Evolutionary conservation across 1,140 invertebrate genomes (phyloP).

Genomic region (Radopholus similis): DNA sequence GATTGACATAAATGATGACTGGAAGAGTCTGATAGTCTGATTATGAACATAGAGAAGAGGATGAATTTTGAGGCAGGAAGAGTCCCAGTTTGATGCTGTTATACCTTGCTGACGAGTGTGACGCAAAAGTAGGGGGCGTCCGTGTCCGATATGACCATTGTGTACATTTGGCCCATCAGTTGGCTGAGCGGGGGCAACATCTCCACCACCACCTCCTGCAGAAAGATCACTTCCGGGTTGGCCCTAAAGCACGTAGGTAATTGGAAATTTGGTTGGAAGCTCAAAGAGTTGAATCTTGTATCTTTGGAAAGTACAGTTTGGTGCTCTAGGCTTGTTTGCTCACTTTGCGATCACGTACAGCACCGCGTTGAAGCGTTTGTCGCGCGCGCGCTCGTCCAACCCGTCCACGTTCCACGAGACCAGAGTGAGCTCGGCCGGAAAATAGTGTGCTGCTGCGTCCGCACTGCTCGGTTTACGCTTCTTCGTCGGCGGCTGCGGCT

Average conservation of each 20-base stretch:
- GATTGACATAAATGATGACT: too few relatives aligned
- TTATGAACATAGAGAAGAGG: too few relatives aligned
- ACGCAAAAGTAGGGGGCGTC: constrained; percentile 42
- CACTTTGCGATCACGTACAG: too few relatives aligned
- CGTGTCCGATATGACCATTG: constrained; percentile 34
- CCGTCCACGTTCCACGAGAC: constrained; percentile 70
- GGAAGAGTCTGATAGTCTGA: too few relatives aligned
- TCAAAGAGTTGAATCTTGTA: too few relatives aligned
- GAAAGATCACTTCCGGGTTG: constrained; percentile 67
- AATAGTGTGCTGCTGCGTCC: background rate
- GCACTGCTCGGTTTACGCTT: background rate
- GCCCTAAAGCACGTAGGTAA: constrained; percentile 64
- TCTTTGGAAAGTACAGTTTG: too few relatives aligned
- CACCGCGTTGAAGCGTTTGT: constrained; percentile 64
- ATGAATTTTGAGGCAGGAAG: too few relatives aligned
- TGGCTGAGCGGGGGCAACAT: constrained; percentile 60
- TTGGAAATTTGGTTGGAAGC: too few relatives aligned
- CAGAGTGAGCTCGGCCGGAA: constrained; percentile 49
- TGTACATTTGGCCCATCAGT: constrained; percentile 35
- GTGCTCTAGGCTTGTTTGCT: constrained; percentile 64
- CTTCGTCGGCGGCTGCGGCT: background rate
- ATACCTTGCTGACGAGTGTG: constrained; percentile 37
- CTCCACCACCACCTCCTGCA: constrained; percentile 67
- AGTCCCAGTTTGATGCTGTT: too few relatives aligned
- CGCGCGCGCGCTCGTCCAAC: constrained; percentile 64